A percentile compares a stretch with the other conserved stretches of the same genome.
Evolutionary conservation across 2,888 invertebrate species (phyloP).

Genomic region (Hololepta plana): DNA sequence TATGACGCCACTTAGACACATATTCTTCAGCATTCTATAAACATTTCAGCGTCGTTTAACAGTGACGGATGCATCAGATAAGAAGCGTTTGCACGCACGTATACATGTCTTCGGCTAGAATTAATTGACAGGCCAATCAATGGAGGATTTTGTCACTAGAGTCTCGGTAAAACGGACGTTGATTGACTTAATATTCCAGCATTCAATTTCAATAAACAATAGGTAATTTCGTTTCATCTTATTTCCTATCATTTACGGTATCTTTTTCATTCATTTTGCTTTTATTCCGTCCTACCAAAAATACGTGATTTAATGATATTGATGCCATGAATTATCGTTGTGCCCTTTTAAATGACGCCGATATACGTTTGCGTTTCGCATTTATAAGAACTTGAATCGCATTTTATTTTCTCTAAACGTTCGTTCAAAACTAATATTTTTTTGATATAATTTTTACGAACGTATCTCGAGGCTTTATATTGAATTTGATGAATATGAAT

Average conservation of each 20-base stretch:
- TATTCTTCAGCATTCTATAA: constrained; percentile 25
- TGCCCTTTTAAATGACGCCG: too few species aligned
- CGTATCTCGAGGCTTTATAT: too few species aligned
- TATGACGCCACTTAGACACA: constrained; percentile 24
- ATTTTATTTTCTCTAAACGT: too few species aligned
- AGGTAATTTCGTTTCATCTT: constrained; percentile 19
- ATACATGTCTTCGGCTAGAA: constrained; percentile 27
- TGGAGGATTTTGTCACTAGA: constrained; percentile 29
- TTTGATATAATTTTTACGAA: too few species aligned
- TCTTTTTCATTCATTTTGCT: too few species aligned
- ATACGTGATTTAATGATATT: constrained; percentile 19
- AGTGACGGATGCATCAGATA: constrained; percentile 28
- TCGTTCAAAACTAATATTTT: too few species aligned
- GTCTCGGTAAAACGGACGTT: constrained; percentile 23
- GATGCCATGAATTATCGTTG: too few species aligned
- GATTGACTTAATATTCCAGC: constrained; percentile 28
- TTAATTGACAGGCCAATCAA: constrained; percentile 31
- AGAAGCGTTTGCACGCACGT: constrained; percentile 28
- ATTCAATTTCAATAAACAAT: constrained; percentile 29
- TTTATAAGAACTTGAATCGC: too few species aligned
- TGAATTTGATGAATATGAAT: too few species aligned
- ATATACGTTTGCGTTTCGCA: too few species aligned
- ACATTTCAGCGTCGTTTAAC: constrained; percentile 23
- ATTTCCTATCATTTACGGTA: too few species aligned
- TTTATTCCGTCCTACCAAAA: too few species aligned